Base-by-base conservation (phyloP, 1,140 invertebrate species). In the Euura lappo region DNA sequence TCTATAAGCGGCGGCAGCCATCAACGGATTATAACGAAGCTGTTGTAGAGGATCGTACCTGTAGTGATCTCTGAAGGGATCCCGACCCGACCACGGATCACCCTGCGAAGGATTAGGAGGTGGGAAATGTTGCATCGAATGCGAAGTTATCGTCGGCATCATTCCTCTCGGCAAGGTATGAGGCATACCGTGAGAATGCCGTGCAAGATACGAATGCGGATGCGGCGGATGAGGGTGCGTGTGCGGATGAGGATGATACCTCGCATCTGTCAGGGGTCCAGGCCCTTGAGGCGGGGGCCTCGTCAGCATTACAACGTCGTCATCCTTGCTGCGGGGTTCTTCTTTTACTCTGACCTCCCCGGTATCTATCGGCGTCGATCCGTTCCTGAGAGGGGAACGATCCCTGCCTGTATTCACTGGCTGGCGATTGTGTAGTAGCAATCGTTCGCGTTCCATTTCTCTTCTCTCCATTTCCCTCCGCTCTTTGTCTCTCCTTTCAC, bases 341-440 rank as follows among this genome's bases (percentile, higher is more conserved):
- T 93, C 92, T 76, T 92, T 93, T 0, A 93, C 88, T 2, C 91
- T 83, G 42, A 92, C 89, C 28, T 90, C 90, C 2, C 80, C 79
- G 0, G 81, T 79, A 72, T 81, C 83, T n/a, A 83, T 76, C 28
- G 90, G 81, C 42, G 87, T 86, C 10, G 87, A 86, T 2, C 93
- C 93, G 77, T 92, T 93, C 7, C 93, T 88, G 42, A 94, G 83
- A 2, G 94, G 94, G 2, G 93, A 94, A 60, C 94, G 88, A 72
- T 93, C 91, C 2, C 92, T 86, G 2, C 79, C 73, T 4, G 86
- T 78, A 69, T 87, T 11, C 85, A 80, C 84, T 82, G 90, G 83
- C 83, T 88, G 84, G 47, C 87, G 77, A 77, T 90, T 89, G 75
- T 91, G 90, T 75, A 92, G 91, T 73, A 91, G 78, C 72, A 92